Conservation (phyloP, 2,888 invertebrate species). For the Lymantria dispar region DNA sequence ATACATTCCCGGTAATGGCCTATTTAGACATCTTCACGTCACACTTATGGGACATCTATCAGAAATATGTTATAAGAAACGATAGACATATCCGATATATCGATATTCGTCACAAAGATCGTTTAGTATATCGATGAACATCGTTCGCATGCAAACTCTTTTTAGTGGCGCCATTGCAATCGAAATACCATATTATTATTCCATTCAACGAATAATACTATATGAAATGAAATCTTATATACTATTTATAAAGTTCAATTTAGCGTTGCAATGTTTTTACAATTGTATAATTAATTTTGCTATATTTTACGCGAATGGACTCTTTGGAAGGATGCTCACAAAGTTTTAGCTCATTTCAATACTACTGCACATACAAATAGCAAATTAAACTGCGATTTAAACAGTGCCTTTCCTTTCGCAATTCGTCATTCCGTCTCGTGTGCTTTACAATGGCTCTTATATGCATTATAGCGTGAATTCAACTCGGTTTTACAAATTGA, state of each 20-base stretch:
- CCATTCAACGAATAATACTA: background rate
- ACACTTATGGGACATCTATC: slow-evolving; percentile 21
- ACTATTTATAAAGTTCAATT: slow-evolving; percentile 15
- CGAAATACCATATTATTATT: slow-evolving; percentile 37
- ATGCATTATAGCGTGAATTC: slow-evolving; percentile 53
- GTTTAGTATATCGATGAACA: slow-evolving; percentile 40
- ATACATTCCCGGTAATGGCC: background rate
- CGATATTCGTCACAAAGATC: slow-evolving; percentile 38
- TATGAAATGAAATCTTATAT: slow-evolving; percentile 14
- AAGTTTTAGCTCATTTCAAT: slow-evolving; percentile 64
- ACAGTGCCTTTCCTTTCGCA: slow-evolving; percentile 70
- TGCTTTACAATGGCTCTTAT: slow-evolving; percentile 56
- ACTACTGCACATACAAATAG: slow-evolving; percentile 67
- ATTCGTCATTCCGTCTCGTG: slow-evolving; percentile 69
- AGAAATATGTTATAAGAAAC: slow-evolving; percentile 20
- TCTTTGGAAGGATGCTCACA: slow-evolving; percentile 48
- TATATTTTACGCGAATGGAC: slow-evolving; percentile 56
- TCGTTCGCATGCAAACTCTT: slow-evolving; percentile 49
- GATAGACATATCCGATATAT: slow-evolving; percentile 30
- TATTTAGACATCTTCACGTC: slow-evolving; percentile 11
- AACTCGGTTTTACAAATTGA: slow-evolving; percentile 64
- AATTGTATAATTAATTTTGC: slow-evolving; percentile 28
- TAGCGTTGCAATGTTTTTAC: slow-evolving; percentile 3
- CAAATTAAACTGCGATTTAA: slow-evolving; percentile 58
- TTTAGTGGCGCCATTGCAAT: slow-evolving; percentile 63